These are phyloP conservation scores for Bradypus variegatus DNA, from an alignment of 2,797 vertebrate species.

Conservation along the genomic window DNA sequence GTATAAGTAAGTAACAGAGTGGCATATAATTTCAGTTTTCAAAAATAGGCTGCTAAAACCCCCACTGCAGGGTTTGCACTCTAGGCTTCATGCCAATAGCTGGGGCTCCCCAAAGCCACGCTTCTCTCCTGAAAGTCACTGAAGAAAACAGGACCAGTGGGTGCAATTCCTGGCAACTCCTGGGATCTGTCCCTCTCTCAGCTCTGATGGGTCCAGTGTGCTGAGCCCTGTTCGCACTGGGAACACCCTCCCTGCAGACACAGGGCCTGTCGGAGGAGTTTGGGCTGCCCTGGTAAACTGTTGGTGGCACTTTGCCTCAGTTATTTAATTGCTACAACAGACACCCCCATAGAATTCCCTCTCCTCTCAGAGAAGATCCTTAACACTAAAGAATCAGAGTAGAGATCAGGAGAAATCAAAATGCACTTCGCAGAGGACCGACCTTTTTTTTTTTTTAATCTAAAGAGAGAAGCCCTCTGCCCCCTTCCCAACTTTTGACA, in stretches of 20 bases:
- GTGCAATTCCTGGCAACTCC: too few relatives aligned
- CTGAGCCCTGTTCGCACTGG: neutral
- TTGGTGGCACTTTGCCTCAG: neutral
- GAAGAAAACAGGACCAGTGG: neutral
- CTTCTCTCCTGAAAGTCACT: neutral
- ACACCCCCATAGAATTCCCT: neutral
- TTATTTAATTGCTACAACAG: neutral
- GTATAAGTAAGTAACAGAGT: slow-evolving; percentile 41
- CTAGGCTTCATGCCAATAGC: neutral
- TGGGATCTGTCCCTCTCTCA: neutral
- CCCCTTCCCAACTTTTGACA: neutral
- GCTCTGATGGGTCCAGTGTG: neutral
- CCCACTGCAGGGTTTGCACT: neutral
- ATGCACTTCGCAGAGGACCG: neutral
- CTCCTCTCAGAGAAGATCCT: neutral
- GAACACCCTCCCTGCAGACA: neutral
- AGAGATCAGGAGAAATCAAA: neutral
- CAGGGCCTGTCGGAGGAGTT: neutral
- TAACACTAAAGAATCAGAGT: neutral
- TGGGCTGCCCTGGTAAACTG: too few relatives aligned
- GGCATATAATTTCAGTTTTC: slow-evolving; percentile 2
- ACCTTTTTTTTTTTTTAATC: neutral
- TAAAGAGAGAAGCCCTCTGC: neutral
- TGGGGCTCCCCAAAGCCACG: neutral
- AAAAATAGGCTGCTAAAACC: neutral